These are phyloP conservation scores for Hippopotamus amphibius DNA, from an alignment of 2,113 vertebrate species.

Conservation along the genomic window DNA sequence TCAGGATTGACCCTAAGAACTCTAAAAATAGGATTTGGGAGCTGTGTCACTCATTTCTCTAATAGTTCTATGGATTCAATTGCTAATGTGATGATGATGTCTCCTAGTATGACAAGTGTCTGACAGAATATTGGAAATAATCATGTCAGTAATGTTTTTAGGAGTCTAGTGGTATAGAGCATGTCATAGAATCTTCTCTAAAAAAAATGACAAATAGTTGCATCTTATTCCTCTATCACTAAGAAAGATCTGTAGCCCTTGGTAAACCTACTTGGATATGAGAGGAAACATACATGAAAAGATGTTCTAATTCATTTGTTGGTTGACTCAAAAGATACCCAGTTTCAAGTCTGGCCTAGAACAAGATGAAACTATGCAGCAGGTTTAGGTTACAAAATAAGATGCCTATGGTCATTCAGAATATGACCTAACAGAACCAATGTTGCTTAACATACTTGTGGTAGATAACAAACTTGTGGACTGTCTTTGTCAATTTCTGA, in stretches of 20 bases:
- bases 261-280: neutral
- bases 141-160: neutral
- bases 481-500: neutral
- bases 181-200: neutral
- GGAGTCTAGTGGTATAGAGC: rapidly evolving
- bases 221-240: neutral
- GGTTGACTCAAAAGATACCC: neutral
- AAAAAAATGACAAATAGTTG: neutral
- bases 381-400: neutral
- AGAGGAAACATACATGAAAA: neutral
- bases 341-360: neutral
- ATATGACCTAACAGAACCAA: neutral
- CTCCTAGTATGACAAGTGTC: neutral
- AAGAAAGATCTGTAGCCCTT: neutral
- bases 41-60: neutral
- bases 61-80: neutral
- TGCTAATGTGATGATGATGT: neutral
- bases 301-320: neutral
- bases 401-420: neutral
- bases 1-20: neutral
- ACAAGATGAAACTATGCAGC: neutral
- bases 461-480: neutral
- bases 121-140: neutral
- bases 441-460: neutral
- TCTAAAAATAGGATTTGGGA: neutral